Evolutionary conservation across 2,888 invertebrate genomes (phyloP), one percentile per base, ranked within the genome.

Genomic region (Omphaloscelis lunosa): DNA sequence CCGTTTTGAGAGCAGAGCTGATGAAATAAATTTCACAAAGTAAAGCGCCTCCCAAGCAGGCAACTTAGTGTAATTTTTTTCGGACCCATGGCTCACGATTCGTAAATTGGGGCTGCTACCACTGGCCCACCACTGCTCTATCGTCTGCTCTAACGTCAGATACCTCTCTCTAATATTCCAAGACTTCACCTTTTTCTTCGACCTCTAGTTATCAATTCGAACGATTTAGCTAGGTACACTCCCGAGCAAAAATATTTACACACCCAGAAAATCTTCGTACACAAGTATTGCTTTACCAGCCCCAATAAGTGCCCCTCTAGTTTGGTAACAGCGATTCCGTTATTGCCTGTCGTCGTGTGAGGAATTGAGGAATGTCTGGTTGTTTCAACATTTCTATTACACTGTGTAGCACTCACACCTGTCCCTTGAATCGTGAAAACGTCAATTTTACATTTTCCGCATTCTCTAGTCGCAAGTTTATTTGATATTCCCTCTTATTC

Each of bases 381-480:
- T 84, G 89, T 90, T 85, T 84, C 90, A 87, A 93, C 91, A 92
- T 94, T 93, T 93, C 92, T 93, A 93, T 94, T 93, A 90, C 90
- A 80, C 76, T 68, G 70, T 75, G 78, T 80, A 78, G 84, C 94
- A 93, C 94, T 95, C 92, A 94, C 96, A 95, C 95, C 94, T 94
- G 94, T 86, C 85, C 86, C 88, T 84, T 93, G 92, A 92, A 84
- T 93, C 95, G 95, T 94, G 94, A 95, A 96, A 95, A 95, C 93
- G 95, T 88, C 95, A 95, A 95, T 95, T 95, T 95, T 92, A 93
- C 94, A 94, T 95, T 94, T 94, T 92, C 92, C 93, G 92, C 94
- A 94, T 94, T 90, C 90, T 91, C 85, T 88, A 85, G 85, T 83
- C 81, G 79, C 86, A 77, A 90, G 87, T 90, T 88, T 94, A 91